These are phyloP conservation scores for Drosophila mauritiana DNA, from an alignment of 1,140 invertebrate species.

Conservation along the genomic window DNA sequence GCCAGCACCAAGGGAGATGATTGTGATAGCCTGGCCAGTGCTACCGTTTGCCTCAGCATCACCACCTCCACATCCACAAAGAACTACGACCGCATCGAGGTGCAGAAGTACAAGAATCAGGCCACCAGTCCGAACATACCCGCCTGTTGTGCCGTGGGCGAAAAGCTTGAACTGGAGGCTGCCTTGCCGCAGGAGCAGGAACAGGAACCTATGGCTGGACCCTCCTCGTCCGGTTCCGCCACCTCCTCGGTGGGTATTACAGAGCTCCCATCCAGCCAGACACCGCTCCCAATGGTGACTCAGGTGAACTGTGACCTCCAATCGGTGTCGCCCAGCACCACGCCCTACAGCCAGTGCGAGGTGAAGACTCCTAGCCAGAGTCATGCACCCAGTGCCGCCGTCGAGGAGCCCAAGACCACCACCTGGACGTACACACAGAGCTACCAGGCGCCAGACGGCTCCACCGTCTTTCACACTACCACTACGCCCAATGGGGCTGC, in stretches of 20 bases:
- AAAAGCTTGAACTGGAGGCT: slow-evolving; percentile 54
- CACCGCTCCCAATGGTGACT: slow-evolving; percentile 50
- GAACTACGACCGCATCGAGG: slow-evolving; percentile 82
- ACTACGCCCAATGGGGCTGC: slow-evolving; percentile 70
- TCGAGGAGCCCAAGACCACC: slow-evolving; percentile 75
- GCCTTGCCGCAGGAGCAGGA: slow-evolving; percentile 36
- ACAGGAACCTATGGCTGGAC: slow-evolving; percentile 20
- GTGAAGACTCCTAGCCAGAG: slow-evolving; percentile 57
- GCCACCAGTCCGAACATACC: slow-evolving; percentile 84
- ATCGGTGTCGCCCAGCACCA: slow-evolving; percentile 76
- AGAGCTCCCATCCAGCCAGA: slow-evolving; percentile 58
- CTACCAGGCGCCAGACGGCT: slow-evolving; percentile 78
- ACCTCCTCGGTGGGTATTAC: slow-evolving; percentile 24
- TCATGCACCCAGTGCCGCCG: slow-evolving; percentile 53
- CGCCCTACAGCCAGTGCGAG: slow-evolving; percentile 78
- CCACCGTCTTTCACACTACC: slow-evolving; percentile 81
- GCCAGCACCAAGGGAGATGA: slow-evolving; percentile 59
- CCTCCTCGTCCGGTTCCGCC: slow-evolving; percentile 22
- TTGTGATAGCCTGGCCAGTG: slow-evolving; percentile 75
- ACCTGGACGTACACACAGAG: slow-evolving; percentile 82
- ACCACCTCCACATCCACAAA: slow-evolving; percentile 80
- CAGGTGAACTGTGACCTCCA: slow-evolving; percentile 67
- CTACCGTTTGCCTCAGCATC: slow-evolving; percentile 77
- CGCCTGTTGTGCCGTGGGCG: slow-evolving; percentile 61
- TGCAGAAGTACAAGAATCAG: slow-evolving; percentile 84